phyloP scores from a whole-genome alignment of 35 echinoderm and acorn worm species.

The Eucidaris tribuloides region DNA sequence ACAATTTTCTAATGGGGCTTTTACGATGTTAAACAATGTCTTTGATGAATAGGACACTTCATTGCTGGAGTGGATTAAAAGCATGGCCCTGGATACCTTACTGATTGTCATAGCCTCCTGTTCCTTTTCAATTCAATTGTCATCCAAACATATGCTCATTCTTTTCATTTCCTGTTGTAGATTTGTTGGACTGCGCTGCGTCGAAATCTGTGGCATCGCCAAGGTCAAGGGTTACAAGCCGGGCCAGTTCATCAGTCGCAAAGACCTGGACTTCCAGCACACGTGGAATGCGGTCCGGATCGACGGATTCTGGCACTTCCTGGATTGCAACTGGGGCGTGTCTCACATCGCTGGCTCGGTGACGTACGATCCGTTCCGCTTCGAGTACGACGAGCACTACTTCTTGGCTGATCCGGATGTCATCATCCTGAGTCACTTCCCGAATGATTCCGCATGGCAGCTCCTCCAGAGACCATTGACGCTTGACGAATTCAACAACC shows the following conservation, averaged over 20 bases:
- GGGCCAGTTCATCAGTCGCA: conserved; percentile 48
- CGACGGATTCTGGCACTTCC: conserved; percentile 97
- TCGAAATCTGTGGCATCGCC: conserved; percentile 88
- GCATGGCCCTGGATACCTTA: too few species aligned
- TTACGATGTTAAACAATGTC: too few species aligned
- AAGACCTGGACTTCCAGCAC: conserved; percentile 66
- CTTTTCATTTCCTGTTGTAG: conserved; percentile 24
- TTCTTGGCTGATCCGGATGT: conserved; percentile 96
- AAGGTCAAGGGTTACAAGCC: conserved; percentile 75
- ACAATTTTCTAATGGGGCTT: too few species aligned
- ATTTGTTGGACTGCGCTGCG: conserved; percentile 86
- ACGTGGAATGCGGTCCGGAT: conserved; percentile 98
- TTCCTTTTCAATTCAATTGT: too few species aligned
- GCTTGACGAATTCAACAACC: conserved; percentile 61
- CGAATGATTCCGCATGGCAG: conserved; percentile 89
- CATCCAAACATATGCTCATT: too few species aligned
- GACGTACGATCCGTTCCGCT: conserved; percentile 92
- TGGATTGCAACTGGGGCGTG: conserved; percentile 99
- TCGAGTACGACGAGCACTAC: conserved; percentile 97
- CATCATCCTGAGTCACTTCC: conserved; percentile 84
- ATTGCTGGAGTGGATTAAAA: too few species aligned
- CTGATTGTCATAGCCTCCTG: too few species aligned
- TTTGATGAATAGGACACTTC: too few species aligned
- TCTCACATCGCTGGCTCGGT: conserved; percentile 85
- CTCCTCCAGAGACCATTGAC: conserved; percentile 46